Base-by-base conservation (phyloP, 2,888 invertebrate species). In the Euzophera pinguis region DNA sequence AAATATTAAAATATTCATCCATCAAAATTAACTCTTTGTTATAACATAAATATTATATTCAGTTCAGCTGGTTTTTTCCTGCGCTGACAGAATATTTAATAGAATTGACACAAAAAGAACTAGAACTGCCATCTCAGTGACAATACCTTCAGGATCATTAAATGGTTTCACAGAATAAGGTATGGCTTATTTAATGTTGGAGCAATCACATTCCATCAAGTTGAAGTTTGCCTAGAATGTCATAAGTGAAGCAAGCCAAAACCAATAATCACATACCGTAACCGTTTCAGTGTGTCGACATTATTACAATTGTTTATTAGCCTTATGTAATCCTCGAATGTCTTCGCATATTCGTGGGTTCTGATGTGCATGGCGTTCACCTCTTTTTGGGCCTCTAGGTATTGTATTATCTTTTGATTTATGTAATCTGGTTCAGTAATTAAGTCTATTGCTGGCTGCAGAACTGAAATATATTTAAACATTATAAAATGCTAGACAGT, bases 381-480 rank as follows among this genome's bases (percentile, higher is more conserved):
- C 52, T 94, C 93, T 68, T 96, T 93, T 60, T 96, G 95, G 16
- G 95, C 94, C 76, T 96, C 94, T 58, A 98, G 92, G 75, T 96
- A 97, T 59, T 93, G 92, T 53, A 97, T 92, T 56, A 98, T 93
- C 79, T 96, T 96, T 75, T 95, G 95, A 81, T 98, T 98, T 66
- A 98, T 95, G 75, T 96, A 97, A 85, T 97, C 97, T 5, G 98
- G 97, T 74, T 97, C 96, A 6, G 97, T 97, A 41, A 98, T 81
- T 69, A 95, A 91, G 72, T 97, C 95, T 67, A 98, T 94, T 54
- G 95, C 93, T 50, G 96, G 96, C 76, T 95, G 95, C 54, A 98
- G 88, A 58, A 96, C 96, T 96, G 69, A 17, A 52, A 35, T 10
- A 32, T 10, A 7, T 10, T 32, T 32, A 32, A 7, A 32, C 8